Conservation (phyloP, 2,888 invertebrate species). For the Pandemis heparana region DNA sequence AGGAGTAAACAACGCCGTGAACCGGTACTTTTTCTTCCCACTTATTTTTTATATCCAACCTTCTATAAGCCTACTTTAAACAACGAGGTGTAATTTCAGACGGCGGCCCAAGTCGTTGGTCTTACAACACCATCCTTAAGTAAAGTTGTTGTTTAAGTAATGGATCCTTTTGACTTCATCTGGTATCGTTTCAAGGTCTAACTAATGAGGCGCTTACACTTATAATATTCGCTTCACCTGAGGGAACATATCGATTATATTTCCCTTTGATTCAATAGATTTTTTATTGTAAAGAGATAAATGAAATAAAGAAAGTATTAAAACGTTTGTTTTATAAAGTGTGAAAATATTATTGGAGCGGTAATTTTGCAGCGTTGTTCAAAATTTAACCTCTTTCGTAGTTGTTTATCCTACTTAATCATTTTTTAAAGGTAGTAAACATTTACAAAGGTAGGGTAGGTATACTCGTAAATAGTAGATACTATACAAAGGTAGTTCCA, state of each 20-base stretch:
- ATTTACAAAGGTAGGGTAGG: not conserved
- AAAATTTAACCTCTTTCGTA: no score
- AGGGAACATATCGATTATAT: not conserved
- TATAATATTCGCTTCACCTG: conserved; percentile 18
- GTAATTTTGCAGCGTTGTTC: no score
- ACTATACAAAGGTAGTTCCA: not conserved
- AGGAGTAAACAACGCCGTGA: not conserved
- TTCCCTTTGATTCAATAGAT: not conserved
- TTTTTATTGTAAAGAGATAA: no score
- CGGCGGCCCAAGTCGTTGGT: not conserved
- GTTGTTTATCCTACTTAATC: no score
- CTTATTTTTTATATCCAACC: not conserved
- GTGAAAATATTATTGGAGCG: no score
- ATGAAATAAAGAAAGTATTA: no score
- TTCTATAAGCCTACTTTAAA: not conserved
- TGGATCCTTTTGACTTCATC: conserved; percentile 11
- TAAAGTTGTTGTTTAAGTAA: conserved; percentile 27
- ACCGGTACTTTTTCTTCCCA: not conserved
- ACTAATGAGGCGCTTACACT: conserved; percentile 26
- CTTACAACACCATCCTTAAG: conserved; percentile 15
- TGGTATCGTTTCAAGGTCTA: conserved; percentile 12
- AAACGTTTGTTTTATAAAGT: no score
- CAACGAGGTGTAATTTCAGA: conserved; percentile 12
- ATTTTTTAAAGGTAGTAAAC: no score
- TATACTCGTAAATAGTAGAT: no score